Conservation (phyloP, 2,797 vertebrate species). For the Muscicapa striata region DNA sequence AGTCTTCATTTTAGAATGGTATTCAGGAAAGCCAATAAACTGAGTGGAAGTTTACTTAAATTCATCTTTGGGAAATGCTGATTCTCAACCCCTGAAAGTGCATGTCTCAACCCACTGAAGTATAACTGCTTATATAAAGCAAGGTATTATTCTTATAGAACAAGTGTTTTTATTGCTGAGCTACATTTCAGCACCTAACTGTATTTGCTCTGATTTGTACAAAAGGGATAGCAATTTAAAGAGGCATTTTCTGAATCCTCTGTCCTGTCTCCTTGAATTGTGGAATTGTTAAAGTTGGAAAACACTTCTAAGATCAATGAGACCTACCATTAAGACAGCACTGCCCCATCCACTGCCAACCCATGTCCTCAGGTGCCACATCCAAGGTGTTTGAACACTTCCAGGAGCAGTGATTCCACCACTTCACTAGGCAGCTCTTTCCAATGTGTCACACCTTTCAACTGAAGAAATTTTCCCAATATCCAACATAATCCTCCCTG, state of each 20-base stretch:
- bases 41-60: not conserved
- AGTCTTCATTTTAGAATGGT: not conserved
- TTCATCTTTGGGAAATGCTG: not conserved
- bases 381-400: not conserved
- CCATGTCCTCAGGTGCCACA: not conserved
- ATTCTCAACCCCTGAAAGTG: not conserved
- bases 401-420: not conserved
- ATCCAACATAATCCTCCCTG: accelerated
- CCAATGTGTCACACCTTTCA: not conserved
- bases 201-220: not conserved
- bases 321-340: not conserved
- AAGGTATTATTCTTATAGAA: not conserved
- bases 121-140: not conserved
- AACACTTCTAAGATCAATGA: not conserved
- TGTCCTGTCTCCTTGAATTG: not conserved
- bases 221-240: not conserved
- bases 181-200: not conserved
- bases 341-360: not conserved
- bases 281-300: not conserved
- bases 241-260: not conserved
- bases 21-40: not conserved
- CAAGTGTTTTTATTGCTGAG: not conserved
- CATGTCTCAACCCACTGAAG: not conserved
- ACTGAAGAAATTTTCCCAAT: too few relatives aligned
- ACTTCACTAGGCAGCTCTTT: not conserved